Evolutionary conservation across 92 coral and sea anemone species (phyloP).

Genomic region (Actinostola sp.): DNA sequence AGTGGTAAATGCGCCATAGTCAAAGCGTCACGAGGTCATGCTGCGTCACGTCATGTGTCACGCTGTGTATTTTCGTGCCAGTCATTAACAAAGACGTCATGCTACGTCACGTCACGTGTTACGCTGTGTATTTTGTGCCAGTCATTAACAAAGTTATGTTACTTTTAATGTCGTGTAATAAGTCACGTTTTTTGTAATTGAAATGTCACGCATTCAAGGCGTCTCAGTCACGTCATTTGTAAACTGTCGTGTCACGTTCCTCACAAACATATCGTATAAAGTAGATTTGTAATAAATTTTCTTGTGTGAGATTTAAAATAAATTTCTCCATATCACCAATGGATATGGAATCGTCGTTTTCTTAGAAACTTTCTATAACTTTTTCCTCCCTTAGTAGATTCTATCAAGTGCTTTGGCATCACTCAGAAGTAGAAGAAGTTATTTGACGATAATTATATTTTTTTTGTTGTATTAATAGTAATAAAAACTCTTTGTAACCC

Average conservation of each 20-base stretch:
- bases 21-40: too few species aligned
- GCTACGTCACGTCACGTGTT: background rate
- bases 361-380: background rate
- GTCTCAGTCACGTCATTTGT: background rate
- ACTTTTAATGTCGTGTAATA: background rate
- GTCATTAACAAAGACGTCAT: background rate
- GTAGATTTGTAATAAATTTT: background rate
- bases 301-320: background rate
- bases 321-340: background rate
- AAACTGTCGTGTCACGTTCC: background rate
- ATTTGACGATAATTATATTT: background rate
- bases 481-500: background rate
- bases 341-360: conserved; percentile 17
- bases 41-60: background rate
- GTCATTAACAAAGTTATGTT: background rate
- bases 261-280: background rate
- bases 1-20: background rate
- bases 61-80: background rate
- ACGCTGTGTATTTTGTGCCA: background rate
- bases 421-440: background rate
- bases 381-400: background rate
- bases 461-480: too few species aligned
- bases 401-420: background rate
- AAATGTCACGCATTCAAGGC: background rate
- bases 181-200: background rate